Percentiles rank a stretch among this genome's conserved stretches.
Conservation (phyloP, 2,797 vertebrate genomes). For the Ctenopoma kingsleyae region DNA sequence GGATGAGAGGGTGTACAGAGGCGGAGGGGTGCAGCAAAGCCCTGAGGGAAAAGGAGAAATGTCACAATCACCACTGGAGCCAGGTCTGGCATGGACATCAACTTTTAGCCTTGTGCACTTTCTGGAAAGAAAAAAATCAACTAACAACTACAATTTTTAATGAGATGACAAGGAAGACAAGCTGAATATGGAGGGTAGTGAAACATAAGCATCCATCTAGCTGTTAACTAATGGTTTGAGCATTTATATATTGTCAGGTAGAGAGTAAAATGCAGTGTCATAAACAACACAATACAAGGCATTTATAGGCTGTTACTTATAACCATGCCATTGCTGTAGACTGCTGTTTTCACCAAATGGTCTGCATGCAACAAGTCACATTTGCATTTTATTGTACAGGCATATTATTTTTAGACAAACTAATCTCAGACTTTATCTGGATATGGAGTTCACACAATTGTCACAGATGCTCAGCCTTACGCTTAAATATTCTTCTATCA, state of each 20-base stretch:
- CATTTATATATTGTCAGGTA: constrained; percentile 25
- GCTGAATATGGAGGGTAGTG: constrained; percentile 28
- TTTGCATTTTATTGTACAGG: neutral
- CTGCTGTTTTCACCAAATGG: constrained; percentile 8
- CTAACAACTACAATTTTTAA: neutral
- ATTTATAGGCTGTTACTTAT: constrained; percentile 15
- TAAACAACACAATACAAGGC: constrained; percentile 2
- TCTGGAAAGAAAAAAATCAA: constrained; percentile 15
- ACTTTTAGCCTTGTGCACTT: constrained; percentile 56
- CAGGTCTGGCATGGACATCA: constrained; percentile 67
- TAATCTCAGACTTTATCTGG: neutral
- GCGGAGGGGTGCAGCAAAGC: constrained; percentile 37
- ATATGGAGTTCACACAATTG: neutral
- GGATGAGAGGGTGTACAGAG: constrained; percentile 67
- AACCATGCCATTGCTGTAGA: neutral
- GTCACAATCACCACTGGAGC: constrained; percentile 80
- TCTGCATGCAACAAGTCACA: constrained; percentile 26
- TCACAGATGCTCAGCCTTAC: neutral
- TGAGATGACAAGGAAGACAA: constrained; percentile 32
- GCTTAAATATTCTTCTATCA: neutral
- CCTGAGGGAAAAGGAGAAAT: constrained; percentile 81
- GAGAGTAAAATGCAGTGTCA: constrained; percentile 18
- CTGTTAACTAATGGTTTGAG: constrained; percentile 37
- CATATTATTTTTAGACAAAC: neutral
- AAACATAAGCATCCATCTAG: constrained; percentile 19